Percentiles rank a stretch among this genome's conserved stretches.
Conservation (phyloP, 2,888 invertebrate genomes). For the Torymus aiolomorphi region DNA sequence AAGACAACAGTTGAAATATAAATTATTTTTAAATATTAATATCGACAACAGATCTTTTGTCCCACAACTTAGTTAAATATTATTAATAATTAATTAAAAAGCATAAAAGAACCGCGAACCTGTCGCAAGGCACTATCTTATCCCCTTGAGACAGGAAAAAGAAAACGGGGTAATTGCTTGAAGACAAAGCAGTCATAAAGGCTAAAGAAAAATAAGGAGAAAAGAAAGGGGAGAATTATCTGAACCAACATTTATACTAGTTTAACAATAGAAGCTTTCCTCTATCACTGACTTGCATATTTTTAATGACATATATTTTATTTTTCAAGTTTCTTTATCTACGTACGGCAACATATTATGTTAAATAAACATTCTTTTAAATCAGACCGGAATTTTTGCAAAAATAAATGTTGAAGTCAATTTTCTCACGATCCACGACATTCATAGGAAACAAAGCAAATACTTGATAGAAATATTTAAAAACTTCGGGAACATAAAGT, state of each 20-base stretch:
- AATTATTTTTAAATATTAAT: too few relatives aligned
- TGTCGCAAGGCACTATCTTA: neutral
- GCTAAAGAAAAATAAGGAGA: slow-evolving; percentile 17
- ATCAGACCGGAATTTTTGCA: too few relatives aligned
- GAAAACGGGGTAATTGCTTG: slow-evolving; percentile 18
- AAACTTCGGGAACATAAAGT: too few relatives aligned
- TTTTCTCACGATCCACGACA: too few relatives aligned
- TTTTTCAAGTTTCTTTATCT: neutral
- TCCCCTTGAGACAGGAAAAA: slow-evolving; percentile 23
- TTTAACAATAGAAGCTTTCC: slow-evolving; percentile 2
- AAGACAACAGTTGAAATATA: too few relatives aligned
- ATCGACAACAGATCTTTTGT: too few relatives aligned
- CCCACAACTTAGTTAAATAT: neutral
- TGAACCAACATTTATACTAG: slow-evolving; percentile 16
- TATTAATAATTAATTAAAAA: slow-evolving; percentile 3
- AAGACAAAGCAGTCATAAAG: slow-evolving; percentile 29
- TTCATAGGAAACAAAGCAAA: too few relatives aligned
- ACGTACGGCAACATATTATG: neutral
- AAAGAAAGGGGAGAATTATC: slow-evolving; percentile 17
- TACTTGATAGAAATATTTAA: too few relatives aligned
- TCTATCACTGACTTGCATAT: neutral
- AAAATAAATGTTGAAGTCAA: too few relatives aligned
- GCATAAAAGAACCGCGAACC: neutral
- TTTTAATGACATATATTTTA: neutral
- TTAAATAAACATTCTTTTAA: neutral